Percentiles rank a stretch among this genome's conserved stretches.
phyloP scores from a whole-genome alignment of 2,797 vertebrate species.

The Notolepis coatsorum region DNA sequence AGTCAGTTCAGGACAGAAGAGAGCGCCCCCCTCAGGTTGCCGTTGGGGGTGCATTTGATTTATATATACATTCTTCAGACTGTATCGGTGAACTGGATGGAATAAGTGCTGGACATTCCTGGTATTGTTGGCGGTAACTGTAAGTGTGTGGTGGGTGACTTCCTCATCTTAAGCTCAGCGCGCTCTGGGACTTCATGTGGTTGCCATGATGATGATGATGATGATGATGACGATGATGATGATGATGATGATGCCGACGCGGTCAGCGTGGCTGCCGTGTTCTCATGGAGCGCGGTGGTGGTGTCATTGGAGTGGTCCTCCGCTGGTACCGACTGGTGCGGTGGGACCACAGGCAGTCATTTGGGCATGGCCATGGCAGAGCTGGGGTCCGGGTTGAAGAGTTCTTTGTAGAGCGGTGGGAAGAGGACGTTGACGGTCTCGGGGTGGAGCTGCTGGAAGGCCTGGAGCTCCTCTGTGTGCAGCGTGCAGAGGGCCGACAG shows the following conservation, averaged over 20 bases:
- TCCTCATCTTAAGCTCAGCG: conserved; percentile 39
- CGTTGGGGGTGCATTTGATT: conserved; percentile 81
- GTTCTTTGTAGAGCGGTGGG: conserved; percentile 99
- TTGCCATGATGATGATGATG: conserved; percentile 39
- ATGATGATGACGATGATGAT: conserved; percentile 25
- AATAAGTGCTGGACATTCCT: conserved; percentile 99
- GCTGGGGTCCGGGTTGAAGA: conserved; percentile 98
- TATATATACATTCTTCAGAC: conserved; percentile 99
- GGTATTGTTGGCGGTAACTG: conserved; percentile 85
- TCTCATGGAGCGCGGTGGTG: conserved; percentile 64
- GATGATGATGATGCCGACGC: conserved; percentile 34
- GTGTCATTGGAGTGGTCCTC: conserved; percentile 69
- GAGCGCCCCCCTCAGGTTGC: conserved; percentile 78
- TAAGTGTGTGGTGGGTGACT: conserved; percentile 65
- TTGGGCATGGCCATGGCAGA: conserved; percentile 92
- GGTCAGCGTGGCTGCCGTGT: conserved; percentile 12
- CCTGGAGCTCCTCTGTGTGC: conserved; percentile 98
- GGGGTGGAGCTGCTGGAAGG: conserved; percentile 98
- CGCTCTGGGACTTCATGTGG: conserved; percentile 48
- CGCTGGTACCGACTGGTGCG: conserved; percentile 64
- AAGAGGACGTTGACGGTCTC: conserved; percentile 98
- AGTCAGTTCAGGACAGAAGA: conserved; percentile 85
- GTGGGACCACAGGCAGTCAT: conserved; percentile 80
- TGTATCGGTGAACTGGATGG: conserved; percentile 99
- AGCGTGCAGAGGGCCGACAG: conserved; percentile 98